Evolutionary conservation across 2,797 vertebrate genomes (phyloP), one percentile per base, ranked within the genome.

Genomic region (Pangasius larnaudii): DNA sequence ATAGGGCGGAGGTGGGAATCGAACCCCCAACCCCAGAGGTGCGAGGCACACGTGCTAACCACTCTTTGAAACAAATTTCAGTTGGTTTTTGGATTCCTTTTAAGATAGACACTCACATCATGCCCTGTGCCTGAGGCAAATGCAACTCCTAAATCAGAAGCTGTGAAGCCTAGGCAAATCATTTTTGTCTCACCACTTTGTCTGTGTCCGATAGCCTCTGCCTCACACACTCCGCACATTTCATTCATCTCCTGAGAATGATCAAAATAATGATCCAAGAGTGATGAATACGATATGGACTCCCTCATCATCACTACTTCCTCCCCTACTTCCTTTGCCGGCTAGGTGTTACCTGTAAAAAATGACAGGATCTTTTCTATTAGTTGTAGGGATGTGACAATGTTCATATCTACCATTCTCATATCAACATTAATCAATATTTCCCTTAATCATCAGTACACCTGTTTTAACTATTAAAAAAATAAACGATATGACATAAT

Each of bases 221-320:
- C 71, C 71, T 53, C 81, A 39, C 80, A 58, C 72, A 30, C 46
- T 36, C 46, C 58, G 14, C 71, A 77, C 58, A 77, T 72, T 77
- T 42, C 58, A 75, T 51, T 42, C 72, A n/a, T 36, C 71, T 84
- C 72, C 36, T 18, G n/a, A 36, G 71, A 84, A 88, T 67, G 11
- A 82, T 84, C 81, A 78, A 80, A 80, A 85, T 79, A 88, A 88
- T 79, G 72, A 79, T 78, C 72, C 18, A 0, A 27, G 49, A 63
- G 56, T 69, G 78, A 84, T 78, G 61, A 78, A 56, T 85, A 67
- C 11, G 33, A 19, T 24, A 77, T 83, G 80, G 80, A 87, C 67
- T 51, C 42, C 56, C 16, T 51, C 81, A 56, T 67, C 72, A 77
- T 63, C 59, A 24, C 61, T 5, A 30, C 46, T 13, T 46, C 71